Base-by-base conservation (phyloP, 2,888 invertebrate genomes). In the Ariolimax columbianus region DNA sequence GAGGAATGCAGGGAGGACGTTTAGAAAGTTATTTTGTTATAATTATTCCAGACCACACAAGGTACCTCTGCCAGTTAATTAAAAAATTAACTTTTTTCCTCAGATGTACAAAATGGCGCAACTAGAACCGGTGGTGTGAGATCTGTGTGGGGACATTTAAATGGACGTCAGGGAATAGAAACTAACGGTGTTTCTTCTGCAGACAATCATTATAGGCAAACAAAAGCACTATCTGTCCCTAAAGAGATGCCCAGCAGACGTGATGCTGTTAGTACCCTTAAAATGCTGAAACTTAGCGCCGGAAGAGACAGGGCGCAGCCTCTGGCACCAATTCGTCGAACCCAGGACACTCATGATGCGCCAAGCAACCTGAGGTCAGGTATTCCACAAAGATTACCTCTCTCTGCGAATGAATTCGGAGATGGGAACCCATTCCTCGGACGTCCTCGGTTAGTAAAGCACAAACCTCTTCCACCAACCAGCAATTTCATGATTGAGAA, bases 251-350 rank as follows among this genome's bases (percentile, higher is more conserved):
- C 79, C 4, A 30, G 80, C 33, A 43, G 84, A 63, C 72, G n/a
- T 19, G 77, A 78, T 6, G 72, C 82, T 43, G 77, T 84, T n/a
- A 72, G 36, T 75, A 77, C 75, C 43, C 19, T 51, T 9, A 47
- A 43, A 11, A 26, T 9, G 30, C 55, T 81, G 70, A 87, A 87
- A 80, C 72, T 85, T 55, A 90, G 90, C 82, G 89, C 90, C 3
- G 92, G 92, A 0, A 78, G 91, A 59, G 92, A 92, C 80, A 87
- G 90, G 30, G 86, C 89, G 33, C 90, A 92, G n/a, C 91, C 90
- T 1, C 86, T 92, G 17, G 91, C 91, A 1, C 91, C 92, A 17
- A 90, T 92, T 36, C 88, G 87, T 26, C 79, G 84, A 30, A 38
- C 82, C 33, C 43, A 38, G 19, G 80, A 68, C 36, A 82, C 33